phyloP scores from a whole-genome alignment of 2,797 vertebrate species.

The Trematomus bernacchii region DNA sequence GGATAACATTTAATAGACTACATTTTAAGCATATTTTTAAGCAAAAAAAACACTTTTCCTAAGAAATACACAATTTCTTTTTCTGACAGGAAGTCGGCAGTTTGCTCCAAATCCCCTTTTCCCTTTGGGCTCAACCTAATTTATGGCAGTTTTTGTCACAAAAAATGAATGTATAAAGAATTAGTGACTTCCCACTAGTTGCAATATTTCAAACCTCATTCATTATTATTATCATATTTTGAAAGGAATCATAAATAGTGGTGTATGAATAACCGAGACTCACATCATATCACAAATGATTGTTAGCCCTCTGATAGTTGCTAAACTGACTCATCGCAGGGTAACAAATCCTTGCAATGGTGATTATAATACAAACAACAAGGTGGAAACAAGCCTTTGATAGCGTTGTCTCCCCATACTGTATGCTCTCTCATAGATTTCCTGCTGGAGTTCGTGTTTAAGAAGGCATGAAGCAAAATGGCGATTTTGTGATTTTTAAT shows the following conservation, averaged over 20 bases:
- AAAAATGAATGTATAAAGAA: background rate
- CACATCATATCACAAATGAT: constrained; percentile 1
- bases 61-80: too few relatives aligned
- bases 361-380: constrained; percentile 40
- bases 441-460: constrained; percentile 62
- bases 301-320: constrained; percentile 11
- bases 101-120: background rate
- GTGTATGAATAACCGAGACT: background rate
- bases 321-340: constrained; percentile 53
- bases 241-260: background rate
- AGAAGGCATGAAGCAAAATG: constrained; percentile 65
- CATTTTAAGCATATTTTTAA: too few relatives aligned
- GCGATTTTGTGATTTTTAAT: constrained; percentile 82
- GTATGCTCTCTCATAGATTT: constrained; percentile 51
- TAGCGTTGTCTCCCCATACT: constrained; percentile 48
- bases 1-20: background rate
- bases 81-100: background rate
- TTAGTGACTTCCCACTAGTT: background rate
- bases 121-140: background rate
- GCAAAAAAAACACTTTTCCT: background rate
- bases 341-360: constrained; percentile 35
- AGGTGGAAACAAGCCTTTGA: constrained; percentile 64
- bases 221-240: background rate
- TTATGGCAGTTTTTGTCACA: background rate
- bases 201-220: background rate